Evolutionary conservation across 2,888 invertebrate genomes (phyloP), one percentile per base, ranked within the genome.

Genomic region (Tyria jacobaeae): DNA sequence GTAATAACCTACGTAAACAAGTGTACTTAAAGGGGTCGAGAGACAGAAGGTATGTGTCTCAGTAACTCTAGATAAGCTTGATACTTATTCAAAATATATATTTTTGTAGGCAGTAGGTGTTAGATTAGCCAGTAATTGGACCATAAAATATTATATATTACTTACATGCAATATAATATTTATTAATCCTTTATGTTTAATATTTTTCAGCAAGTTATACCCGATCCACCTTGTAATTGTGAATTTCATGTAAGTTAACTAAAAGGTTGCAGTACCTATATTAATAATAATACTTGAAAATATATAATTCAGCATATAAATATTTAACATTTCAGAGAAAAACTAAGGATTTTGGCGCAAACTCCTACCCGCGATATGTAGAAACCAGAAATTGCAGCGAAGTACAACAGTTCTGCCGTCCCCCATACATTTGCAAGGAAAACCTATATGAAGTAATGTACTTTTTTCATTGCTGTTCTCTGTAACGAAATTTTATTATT

Each of bases 201-300:
- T 41, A 14, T 52, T 60, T 87, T 83, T 41, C 80, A 91, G 91
- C 84, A 88, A 80, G 79, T 73, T 37, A 70, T 83, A 51, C 69
- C 80, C 62, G 88, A 89, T 51, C 75, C 79, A 12, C 83, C 88
- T 9, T 92, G 92, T 62, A 76, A 64, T 67, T 89, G 89, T 59
- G 69, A 81, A 56, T 73, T 71, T 50, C 70, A 21, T 50, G 89
- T 89, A 76, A 88, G 88, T 48, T 31, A 51, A 12, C 17, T 34
- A 21, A 21, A 17, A 12, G 35, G 17, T 17, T 35, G 35, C 21
- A 31, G 17, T n/a, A n/a, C n/a, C n/a, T 3, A 21, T 21, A 21
- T 12, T 10, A 5, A 44, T 44, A 21, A 21, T 21, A 21, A 4
- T 21, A 12, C 17, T 44, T 21, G 3, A 12, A 3, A 21, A 44